These are phyloP conservation scores for Trissolcus brochymenae DNA, from an alignment of 2,888 invertebrate species.

Conservation along the genomic window DNA sequence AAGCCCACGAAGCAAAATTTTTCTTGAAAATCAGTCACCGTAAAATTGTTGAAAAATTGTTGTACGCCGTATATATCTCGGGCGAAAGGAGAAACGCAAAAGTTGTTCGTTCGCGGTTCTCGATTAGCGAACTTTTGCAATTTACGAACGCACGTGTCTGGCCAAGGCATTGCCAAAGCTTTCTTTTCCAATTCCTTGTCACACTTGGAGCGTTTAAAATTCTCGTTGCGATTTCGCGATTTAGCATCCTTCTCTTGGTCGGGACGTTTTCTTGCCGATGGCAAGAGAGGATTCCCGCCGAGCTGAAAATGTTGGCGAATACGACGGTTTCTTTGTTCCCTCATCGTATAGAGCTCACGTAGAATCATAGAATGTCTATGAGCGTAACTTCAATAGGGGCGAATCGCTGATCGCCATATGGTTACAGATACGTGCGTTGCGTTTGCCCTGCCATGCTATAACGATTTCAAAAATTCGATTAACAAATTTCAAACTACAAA, in stretches of 20 bases:
- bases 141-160: conserved; percentile 58
- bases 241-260: conserved; percentile 17
- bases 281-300: conserved; percentile 16
- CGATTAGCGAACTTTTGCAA: conserved; percentile 59
- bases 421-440: conserved; percentile 39
- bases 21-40: too few species aligned
- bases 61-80: too few species aligned
- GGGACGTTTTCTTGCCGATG: conserved; percentile 16
- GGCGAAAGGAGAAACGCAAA: neutral
- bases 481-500: conserved; percentile 22
- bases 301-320: conserved; percentile 25
- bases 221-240: conserved; percentile 49
- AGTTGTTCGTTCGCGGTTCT: conserved; percentile 19
- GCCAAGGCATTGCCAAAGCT: conserved; percentile 26
- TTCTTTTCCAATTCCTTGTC: conserved; percentile 47
- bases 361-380: conserved; percentile 16
- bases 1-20: too few species aligned
- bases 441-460: conserved; percentile 12
- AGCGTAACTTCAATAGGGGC: conserved; percentile 27
- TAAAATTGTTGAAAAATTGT: too few species aligned
- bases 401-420: conserved; percentile 54
- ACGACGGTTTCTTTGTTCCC: conserved; percentile 40
- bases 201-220: conserved; percentile 49
- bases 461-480: conserved; percentile 46
- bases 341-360: conserved; percentile 18